Evolutionary conservation across 2,797 vertebrate genomes (phyloP).

Genomic region (Sciurus carolinensis): DNA sequence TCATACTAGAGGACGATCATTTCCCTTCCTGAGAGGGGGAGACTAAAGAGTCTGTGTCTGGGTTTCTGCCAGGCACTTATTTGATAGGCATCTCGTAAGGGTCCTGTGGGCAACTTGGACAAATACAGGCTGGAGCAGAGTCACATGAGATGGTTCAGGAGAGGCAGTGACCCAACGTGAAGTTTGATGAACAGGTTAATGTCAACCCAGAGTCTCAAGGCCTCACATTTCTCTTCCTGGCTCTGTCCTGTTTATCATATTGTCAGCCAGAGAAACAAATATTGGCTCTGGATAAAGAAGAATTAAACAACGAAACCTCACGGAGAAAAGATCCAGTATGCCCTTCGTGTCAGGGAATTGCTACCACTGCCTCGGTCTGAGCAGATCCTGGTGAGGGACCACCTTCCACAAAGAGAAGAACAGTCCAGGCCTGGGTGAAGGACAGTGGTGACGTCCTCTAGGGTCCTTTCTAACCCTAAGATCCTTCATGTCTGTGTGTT

Average conservation of each 20-base stretch:
- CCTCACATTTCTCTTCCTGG: not conserved
- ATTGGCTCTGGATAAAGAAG: not conserved
- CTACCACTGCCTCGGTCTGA: accelerated
- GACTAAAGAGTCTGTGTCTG: accelerated
- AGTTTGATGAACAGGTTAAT: not conserved
- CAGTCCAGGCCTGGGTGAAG: not conserved
- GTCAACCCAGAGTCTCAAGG: not conserved
- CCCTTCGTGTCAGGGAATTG: not conserved
- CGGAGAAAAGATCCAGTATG: not conserved
- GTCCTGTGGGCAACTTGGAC: accelerated
- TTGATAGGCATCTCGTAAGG: not conserved
- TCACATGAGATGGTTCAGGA: not conserved
- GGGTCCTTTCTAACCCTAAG: not conserved
- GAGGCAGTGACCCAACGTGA: not conserved
- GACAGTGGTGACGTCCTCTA: accelerated
- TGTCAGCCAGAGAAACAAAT: not conserved
- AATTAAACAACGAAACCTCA: not conserved
- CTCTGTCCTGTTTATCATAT: not conserved
- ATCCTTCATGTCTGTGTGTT: accelerated
- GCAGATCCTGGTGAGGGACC: not conserved
- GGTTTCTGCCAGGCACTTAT: not conserved
- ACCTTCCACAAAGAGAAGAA: accelerated
- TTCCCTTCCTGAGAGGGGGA: not conserved
- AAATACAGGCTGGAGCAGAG: not conserved
- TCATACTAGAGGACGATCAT: not conserved